These are phyloP conservation scores for Clarias laeviceps DNA, from an alignment of 2,797 vertebrate species.

Conservation along the genomic window DNA sequence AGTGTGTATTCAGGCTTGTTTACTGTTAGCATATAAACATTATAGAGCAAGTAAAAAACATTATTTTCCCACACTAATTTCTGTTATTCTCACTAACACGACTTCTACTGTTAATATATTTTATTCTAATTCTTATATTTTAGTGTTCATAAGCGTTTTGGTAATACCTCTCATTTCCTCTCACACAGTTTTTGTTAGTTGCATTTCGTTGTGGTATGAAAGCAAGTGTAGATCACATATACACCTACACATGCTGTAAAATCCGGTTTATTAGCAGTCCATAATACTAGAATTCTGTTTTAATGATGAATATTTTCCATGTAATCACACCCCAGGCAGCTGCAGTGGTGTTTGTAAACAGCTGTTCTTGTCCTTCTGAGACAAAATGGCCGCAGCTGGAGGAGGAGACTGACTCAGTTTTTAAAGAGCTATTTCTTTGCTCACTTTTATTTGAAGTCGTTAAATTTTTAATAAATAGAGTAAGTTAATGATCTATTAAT, in stretches of 20 bases:
- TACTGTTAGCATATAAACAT: neutral
- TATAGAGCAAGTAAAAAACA: neutral
- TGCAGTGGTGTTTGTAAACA: constrained; percentile 69
- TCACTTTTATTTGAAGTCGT: constrained; percentile 36
- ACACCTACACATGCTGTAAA: too few species aligned
- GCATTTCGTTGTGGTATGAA: neutral
- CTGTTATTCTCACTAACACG: too few species aligned
- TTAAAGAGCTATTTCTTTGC: constrained; percentile 34
- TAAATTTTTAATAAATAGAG: neutral
- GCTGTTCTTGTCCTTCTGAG: constrained; percentile 59
- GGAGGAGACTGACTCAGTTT: constrained; percentile 51
- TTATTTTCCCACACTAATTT: neutral
- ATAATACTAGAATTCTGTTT: neutral
- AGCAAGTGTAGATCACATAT: too few species aligned
- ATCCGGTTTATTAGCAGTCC: neutral
- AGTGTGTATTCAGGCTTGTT: neutral
- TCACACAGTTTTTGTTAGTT: neutral
- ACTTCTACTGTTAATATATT: neutral
- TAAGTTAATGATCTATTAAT: neutral
- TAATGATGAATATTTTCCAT: neutral
- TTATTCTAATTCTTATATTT: neutral
- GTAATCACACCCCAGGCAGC: neutral
- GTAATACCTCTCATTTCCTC: neutral
- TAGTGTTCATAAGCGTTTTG: too few species aligned
- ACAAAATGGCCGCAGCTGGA: constrained; percentile 60